Percentiles rank a stretch among this genome's conserved stretches.
These are phyloP conservation scores for Microtus richardsoni DNA, from an alignment of 2,113 vertebrate genomes.

Conservation along the genomic window DNA sequence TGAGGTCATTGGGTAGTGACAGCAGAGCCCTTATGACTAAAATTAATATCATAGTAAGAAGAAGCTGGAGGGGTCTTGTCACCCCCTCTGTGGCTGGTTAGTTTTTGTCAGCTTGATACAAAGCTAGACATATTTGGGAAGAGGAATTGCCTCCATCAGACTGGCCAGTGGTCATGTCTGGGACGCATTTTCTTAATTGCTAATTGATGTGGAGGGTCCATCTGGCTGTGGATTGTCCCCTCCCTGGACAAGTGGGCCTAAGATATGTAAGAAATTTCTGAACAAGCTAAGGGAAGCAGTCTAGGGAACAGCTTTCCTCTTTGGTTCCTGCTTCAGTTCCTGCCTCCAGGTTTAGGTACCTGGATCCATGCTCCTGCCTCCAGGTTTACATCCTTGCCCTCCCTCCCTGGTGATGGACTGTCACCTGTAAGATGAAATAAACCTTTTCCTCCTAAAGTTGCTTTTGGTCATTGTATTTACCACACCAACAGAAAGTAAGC, in stretches of 20 bases:
- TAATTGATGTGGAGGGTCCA: not conserved
- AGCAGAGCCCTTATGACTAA: not conserved
- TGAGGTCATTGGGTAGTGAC: not conserved
- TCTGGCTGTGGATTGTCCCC: not conserved
- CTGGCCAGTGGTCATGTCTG: not conserved
- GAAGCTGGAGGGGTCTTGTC: not conserved
- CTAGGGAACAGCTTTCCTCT: not conserved
- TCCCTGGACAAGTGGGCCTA: not conserved
- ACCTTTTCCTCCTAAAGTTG: not conserved
- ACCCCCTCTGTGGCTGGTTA: not conserved
- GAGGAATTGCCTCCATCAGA: not conserved
- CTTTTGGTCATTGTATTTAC: not conserved
- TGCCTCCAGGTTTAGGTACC: not conserved
- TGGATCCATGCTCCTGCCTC: not conserved
- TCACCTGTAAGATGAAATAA: not conserved
- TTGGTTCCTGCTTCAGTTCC: not conserved
- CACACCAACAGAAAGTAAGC: not conserved
- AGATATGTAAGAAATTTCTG: not conserved
- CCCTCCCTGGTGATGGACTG: not conserved
- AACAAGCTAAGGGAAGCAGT: not conserved
- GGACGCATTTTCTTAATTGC: not conserved
- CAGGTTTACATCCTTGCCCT: not conserved
- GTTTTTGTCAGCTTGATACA: not conserved
- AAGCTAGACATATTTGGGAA: not conserved
- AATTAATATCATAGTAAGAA: not conserved